phyloP scores from a whole-genome alignment of 1,140 invertebrate genomes.

The Anadara kagoshimensis region DNA sequence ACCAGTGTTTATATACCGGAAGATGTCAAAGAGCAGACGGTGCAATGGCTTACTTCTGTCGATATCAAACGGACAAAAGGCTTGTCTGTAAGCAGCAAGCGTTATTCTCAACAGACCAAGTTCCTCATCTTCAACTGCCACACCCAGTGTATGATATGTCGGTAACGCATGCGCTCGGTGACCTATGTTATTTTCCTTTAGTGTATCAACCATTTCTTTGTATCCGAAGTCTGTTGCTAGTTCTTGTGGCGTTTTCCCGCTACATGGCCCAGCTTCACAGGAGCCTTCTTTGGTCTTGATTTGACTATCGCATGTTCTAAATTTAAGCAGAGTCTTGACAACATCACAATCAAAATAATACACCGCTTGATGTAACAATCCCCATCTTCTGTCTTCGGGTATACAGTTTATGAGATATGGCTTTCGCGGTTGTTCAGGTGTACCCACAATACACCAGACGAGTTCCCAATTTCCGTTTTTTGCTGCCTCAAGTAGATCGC shows the following conservation, averaged over 20 bases:
- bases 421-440: not conserved
- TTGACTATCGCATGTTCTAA: slow-evolving; percentile 3
- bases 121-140: slow-evolving; percentile 11
- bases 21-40: slow-evolving; percentile 17
- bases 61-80: slow-evolving; percentile 15
- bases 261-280: slow-evolving; percentile 21
- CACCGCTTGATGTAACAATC: slow-evolving; percentile 25
- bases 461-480: slow-evolving; percentile 13
- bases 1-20: not conserved
- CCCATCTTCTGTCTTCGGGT: slow-evolving; percentile 31
- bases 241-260: slow-evolving; percentile 17
- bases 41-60: slow-evolving; percentile 6
- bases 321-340: slow-evolving; percentile 3
- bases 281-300: slow-evolving; percentile 19
- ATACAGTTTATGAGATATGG: slow-evolving; percentile 16
- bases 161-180: too few relatives aligned
- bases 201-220: not conserved
- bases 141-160: not conserved
- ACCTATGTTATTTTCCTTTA: not conserved
- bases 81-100: slow-evolving; percentile 22
- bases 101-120: slow-evolving; percentile 23
- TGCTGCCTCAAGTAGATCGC: not conserved
- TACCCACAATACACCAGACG: slow-evolving; percentile 15
- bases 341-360: slow-evolving; percentile 8
- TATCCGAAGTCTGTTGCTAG: slow-evolving; percentile 20